phyloP scores from a whole-genome alignment of 2,797 vertebrate genomes.

The Aplochiton taeniatus region DNA sequence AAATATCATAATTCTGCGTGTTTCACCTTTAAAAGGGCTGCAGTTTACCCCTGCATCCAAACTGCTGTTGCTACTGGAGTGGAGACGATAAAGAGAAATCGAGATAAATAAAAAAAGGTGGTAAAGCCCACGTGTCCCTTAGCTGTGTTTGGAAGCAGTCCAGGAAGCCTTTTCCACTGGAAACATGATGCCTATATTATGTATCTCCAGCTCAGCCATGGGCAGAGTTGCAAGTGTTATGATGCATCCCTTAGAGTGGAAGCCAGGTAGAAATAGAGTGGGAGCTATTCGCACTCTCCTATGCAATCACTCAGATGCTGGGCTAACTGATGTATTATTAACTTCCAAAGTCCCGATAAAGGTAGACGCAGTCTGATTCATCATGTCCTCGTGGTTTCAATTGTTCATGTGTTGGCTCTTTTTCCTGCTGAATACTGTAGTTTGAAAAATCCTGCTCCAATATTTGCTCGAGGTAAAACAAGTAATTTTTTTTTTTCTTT shows the following conservation, averaged over 20 bases:
- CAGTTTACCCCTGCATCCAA: neutral
- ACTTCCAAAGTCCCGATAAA: constrained; percentile 68
- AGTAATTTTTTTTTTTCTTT: too few relatives aligned
- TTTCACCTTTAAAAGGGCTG: neutral
- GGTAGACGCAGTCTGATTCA: constrained; percentile 61
- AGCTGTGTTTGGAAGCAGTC: constrained; percentile 58
- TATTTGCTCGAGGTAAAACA: too few relatives aligned
- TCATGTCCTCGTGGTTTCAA: constrained; percentile 32
- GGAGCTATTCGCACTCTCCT: constrained; percentile 62
- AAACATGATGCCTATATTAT: constrained; percentile 67
- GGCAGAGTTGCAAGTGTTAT: constrained; percentile 70
- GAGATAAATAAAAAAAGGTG: neutral
- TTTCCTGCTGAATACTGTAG: constrained; percentile 4
- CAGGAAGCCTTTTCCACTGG: constrained; percentile 55
- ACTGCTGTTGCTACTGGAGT: constrained; percentile 7
- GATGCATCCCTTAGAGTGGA: constrained; percentile 42
- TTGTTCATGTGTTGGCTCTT: constrained; percentile 13
- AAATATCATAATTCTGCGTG: neutral
- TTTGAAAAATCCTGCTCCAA: neutral
- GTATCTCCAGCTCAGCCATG: constrained; percentile 48
- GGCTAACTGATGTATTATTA: constrained; percentile 74
- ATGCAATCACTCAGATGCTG: constrained; percentile 75
- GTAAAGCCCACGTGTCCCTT: constrained; percentile 53
- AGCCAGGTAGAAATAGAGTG: constrained; percentile 51
- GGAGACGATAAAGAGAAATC: neutral